These are phyloP conservation scores for Trimorus sp. DNA, from an alignment of 2,888 invertebrate species.

Conservation along the genomic window DNA sequence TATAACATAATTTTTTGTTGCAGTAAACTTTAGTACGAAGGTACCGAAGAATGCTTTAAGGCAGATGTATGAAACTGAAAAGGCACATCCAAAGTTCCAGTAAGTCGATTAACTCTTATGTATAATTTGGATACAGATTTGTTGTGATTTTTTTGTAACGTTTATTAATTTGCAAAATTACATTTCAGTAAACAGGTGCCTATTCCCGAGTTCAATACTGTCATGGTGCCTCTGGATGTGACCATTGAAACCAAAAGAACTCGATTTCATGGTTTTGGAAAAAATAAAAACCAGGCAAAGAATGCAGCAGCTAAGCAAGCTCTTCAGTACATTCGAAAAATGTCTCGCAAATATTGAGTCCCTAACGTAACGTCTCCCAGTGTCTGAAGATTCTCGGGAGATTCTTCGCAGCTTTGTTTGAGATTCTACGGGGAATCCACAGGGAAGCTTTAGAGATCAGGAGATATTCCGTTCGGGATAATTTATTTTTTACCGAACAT, in stretches of 20 bases:
- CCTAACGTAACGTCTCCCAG: no score
- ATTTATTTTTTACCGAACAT: no score
- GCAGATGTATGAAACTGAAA: not conserved
- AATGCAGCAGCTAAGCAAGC: constrained; percentile 91
- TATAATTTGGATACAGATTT: not conserved
- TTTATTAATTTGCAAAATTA: no score
- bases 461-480: no score
- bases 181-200: not conserved
- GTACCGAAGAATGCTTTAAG: constrained; percentile 26
- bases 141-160: no score
- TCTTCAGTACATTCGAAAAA: constrained; percentile 44
- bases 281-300: constrained; percentile 87
- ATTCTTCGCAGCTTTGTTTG: no score
- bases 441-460: no score
- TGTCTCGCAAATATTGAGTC: not conserved
- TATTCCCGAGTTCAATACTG: not conserved
- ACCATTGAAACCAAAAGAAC: constrained; percentile 84
- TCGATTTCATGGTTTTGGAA: constrained; percentile 87
- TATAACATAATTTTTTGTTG: not conserved
- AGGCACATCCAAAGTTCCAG: not conserved
- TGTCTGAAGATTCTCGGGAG: no score
- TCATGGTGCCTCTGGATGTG: constrained; percentile 85
- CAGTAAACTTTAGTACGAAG: constrained; percentile 9
- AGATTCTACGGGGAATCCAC: no score
- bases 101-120: not conserved